These are phyloP conservation scores for Galemys pyrenaicus DNA, from an alignment of 2,113 vertebrate species.

Conservation along the genomic window DNA sequence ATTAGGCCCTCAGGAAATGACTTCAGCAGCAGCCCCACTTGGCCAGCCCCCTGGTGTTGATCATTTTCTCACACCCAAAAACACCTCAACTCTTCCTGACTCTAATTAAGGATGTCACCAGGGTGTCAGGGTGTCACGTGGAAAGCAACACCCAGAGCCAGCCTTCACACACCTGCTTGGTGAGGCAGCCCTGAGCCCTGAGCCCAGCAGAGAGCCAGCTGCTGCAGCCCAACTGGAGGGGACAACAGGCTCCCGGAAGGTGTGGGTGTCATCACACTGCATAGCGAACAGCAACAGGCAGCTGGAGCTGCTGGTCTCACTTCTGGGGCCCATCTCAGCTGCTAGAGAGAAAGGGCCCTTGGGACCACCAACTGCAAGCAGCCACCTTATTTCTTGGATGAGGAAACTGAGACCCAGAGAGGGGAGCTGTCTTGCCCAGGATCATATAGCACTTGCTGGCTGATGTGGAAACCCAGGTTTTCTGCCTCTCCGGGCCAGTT, in stretches of 20 bases:
- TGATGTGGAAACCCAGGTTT: neutral
- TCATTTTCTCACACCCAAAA: constrained; percentile 73
- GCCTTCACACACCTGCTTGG: constrained; percentile 58
- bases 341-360: neutral
- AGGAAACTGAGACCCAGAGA: neutral
- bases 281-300: neutral
- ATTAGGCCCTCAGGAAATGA: constrained; percentile 57
- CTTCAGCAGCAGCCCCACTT: constrained; percentile 33
- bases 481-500: neutral
- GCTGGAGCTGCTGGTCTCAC: neutral
- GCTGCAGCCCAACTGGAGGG: neutral
- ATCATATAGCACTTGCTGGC: neutral
- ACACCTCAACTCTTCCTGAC: neutral
- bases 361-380: neutral
- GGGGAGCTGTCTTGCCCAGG: neutral
- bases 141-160: constrained; percentile 59
- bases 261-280: neutral
- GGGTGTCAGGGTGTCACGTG: neutral
- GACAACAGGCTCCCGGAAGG: neutral
- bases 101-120: constrained; percentile 64
- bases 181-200: neutral
- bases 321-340: neutral
- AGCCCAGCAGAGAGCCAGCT: neutral
- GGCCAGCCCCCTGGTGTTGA: constrained; percentile 58
- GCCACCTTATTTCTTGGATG: neutral